Conservation (phyloP, 2,888 invertebrate genomes). For the Nomada ruficornis region DNA sequence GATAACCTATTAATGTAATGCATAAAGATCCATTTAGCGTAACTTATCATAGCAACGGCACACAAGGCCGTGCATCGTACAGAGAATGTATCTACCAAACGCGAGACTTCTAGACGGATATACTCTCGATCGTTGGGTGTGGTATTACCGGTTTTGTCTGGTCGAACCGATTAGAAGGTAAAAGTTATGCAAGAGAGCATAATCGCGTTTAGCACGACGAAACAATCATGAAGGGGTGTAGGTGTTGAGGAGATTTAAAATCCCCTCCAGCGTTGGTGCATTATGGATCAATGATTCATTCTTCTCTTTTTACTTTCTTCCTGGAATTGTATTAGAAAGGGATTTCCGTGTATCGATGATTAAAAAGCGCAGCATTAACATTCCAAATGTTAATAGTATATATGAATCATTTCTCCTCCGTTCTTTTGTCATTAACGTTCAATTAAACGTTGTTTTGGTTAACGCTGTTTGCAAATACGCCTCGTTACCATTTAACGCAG, state of each 20-base stretch:
- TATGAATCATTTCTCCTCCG: too few species aligned
- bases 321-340: not conserved
- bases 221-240: constrained; percentile 59
- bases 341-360: not conserved
- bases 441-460: too few species aligned
- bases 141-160: constrained; percentile 81
- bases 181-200: constrained; percentile 73
- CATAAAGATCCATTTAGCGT: constrained; percentile 55
- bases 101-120: constrained; percentile 51
- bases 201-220: constrained; percentile 62
- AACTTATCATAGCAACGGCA: constrained; percentile 74
- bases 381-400: too few species aligned
- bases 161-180: constrained; percentile 77
- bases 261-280: not conserved
- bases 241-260: constrained; percentile 44
- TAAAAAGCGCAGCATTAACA: too few species aligned
- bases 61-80: constrained; percentile 73
- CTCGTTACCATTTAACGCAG: too few species aligned
- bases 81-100: constrained; percentile 46
- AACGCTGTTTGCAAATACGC: too few species aligned
- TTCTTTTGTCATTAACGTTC: too few species aligned
- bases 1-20: constrained; percentile 43
- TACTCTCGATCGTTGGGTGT: constrained; percentile 74
- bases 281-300: constrained; percentile 45
- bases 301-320: constrained; percentile 19